These are phyloP conservation scores for Galaxias olidus DNA, from an alignment of 2,797 vertebrate genomes.

Conservation along the genomic window DNA sequence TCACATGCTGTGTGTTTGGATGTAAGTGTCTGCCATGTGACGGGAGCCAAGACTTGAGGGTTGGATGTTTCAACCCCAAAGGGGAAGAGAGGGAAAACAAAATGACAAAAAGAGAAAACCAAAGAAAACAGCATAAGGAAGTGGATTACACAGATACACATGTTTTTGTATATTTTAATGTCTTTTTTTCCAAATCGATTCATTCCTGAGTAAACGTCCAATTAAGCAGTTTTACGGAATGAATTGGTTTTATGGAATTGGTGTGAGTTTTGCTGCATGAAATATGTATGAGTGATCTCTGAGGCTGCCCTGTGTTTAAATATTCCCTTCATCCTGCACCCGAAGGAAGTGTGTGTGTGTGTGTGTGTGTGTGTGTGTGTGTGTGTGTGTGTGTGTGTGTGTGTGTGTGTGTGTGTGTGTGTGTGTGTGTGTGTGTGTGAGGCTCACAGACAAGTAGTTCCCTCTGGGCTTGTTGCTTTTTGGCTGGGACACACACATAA, in stretches of 20 bases:
- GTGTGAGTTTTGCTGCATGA: slow-evolving; percentile 60
- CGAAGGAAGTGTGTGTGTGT: slow-evolving; percentile 51
- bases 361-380: slow-evolving; percentile 27
- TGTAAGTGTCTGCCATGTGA: background rate
- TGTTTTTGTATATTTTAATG: slow-evolving; percentile 29
- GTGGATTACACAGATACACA: slow-evolving; percentile 26
- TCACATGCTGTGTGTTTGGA: too few species aligned
- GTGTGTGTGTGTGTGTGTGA: slow-evolving; percentile 9
- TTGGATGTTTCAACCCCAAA: slow-evolving; percentile 30
- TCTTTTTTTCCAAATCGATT: slow-evolving; percentile 65
- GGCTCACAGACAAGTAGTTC: slow-evolving; percentile 44
- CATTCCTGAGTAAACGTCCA: slow-evolving; percentile 72
- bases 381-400: slow-evolving; percentile 24
- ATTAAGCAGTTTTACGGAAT: too few species aligned
- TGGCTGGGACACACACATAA: slow-evolving; percentile 23
- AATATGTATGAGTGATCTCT: slow-evolving; percentile 72
- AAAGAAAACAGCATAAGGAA: too few species aligned
- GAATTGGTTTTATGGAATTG: slow-evolving; percentile 58
- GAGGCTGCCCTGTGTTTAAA: slow-evolving; percentile 61
- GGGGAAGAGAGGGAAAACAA: slow-evolving; percentile 16
- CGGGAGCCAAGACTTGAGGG: slow-evolving; percentile 31
- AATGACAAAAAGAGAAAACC: slow-evolving; percentile 32
- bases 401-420: slow-evolving; percentile 4
- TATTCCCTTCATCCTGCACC: slow-evolving; percentile 66
- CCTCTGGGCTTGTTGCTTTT: slow-evolving; percentile 41